Evolutionary conservation across 2,888 invertebrate species (phyloP).

Genomic region (Notodonta dromedarius): DNA sequence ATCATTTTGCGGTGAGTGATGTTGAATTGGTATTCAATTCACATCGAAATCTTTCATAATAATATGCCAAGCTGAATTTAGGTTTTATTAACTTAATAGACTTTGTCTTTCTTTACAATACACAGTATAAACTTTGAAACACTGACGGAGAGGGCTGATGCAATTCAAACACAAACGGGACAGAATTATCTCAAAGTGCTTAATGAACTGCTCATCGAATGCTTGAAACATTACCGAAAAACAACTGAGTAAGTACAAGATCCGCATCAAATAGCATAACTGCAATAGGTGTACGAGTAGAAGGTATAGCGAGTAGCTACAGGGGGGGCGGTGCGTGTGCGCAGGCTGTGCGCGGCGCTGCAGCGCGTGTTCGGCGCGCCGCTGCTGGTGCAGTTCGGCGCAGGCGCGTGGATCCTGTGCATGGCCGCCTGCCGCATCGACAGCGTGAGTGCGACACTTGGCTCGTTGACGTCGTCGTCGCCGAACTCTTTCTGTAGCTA

Average conservation of each 20-base stretch:
- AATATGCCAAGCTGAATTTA: too few relatives aligned
- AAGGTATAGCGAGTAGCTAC: too few relatives aligned
- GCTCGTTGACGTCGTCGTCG: too few relatives aligned
- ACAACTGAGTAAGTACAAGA: slow-evolving; percentile 47
- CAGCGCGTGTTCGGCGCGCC: slow-evolving; percentile 58
- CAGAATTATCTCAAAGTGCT: slow-evolving; percentile 30
- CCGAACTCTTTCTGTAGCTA: too few relatives aligned
- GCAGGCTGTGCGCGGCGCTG: slow-evolving; percentile 48
- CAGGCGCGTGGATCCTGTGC: slow-evolving; percentile 68
- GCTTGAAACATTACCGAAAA: slow-evolving; percentile 50
- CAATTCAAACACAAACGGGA: slow-evolving; percentile 17
- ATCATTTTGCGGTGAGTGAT: slow-evolving; percentile 53
- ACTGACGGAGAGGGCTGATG: slow-evolving; percentile 42
- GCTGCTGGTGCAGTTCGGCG: slow-evolving; percentile 60
- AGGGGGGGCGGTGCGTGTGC: slow-evolving; percentile 2
- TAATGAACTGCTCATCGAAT: slow-evolving; percentile 43
- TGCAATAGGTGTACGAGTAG: too few relatives aligned
- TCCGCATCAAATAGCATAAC: too few relatives aligned
- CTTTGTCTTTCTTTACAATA: too few relatives aligned
- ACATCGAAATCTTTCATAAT: neutral
- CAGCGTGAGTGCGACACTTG: slow-evolving; percentile 45
- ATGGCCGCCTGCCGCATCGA: slow-evolving; percentile 66
- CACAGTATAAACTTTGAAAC: slow-evolving; percentile 50
- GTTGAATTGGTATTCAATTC: too few relatives aligned
- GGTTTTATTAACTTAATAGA: too few relatives aligned